A percentile compares a stretch with the other conserved stretches of the same genome.
Conservation (phyloP, 2,888 invertebrate species). For the Diloba caeruleocephala region DNA sequence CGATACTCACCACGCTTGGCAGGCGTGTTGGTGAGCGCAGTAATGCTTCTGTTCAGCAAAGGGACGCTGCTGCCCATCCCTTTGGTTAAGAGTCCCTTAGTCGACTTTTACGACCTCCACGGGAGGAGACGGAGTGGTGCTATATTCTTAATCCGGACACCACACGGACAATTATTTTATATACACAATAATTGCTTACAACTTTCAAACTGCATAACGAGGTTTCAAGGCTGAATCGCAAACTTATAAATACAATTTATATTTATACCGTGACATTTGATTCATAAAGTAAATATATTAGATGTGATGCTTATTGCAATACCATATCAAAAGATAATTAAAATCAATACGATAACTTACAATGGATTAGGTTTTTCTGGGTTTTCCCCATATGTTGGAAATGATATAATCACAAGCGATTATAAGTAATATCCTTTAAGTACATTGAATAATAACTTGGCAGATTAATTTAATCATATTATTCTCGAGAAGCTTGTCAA, state of each 20-base stretch:
- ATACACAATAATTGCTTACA: too few relatives aligned
- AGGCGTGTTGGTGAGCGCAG: too few relatives aligned
- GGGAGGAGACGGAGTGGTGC: too few relatives aligned
- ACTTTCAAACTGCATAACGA: slow-evolving; percentile 26
- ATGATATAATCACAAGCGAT: slow-evolving; percentile 16
- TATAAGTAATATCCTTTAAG: slow-evolving; percentile 16
- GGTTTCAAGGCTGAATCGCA: slow-evolving; percentile 5
- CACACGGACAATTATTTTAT: too few relatives aligned
- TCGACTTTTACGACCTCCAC: too few relatives aligned
- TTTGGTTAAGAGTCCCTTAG: too few relatives aligned
- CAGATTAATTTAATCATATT: slow-evolving; percentile 3
- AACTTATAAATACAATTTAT: slow-evolving; percentile 9
- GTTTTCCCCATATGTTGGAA: slow-evolving; percentile 21
- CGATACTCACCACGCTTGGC: too few relatives aligned
- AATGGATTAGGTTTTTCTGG: slow-evolving; percentile 1
- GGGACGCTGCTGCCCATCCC: too few relatives aligned
- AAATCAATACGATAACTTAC: slow-evolving; percentile 1
- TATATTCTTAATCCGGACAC: too few relatives aligned
- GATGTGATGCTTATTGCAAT: slow-evolving; percentile 10
- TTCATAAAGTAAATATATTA: slow-evolving; percentile 25
- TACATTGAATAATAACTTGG: slow-evolving; percentile 20
- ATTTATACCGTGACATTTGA: slow-evolving; percentile 36
- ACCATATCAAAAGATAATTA: slow-evolving; percentile 13
- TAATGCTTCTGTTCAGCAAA: too few relatives aligned
- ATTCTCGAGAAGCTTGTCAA: not conserved